These are phyloP conservation scores for Eupelmus urozonus DNA, from an alignment of 2,888 invertebrate species.

Conservation along the genomic window DNA sequence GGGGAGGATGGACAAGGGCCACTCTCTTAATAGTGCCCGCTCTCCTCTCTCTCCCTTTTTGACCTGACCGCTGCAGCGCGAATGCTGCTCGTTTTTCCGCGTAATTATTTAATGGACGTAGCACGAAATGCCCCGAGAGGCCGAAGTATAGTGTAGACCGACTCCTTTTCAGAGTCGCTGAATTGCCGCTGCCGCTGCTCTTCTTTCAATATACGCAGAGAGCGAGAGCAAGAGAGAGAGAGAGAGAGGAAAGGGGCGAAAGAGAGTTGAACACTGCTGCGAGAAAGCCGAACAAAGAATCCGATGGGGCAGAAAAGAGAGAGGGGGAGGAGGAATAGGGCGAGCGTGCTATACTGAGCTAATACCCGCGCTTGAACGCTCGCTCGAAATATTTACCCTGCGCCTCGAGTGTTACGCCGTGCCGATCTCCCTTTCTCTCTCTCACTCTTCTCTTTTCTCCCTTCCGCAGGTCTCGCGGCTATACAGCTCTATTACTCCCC, in stretches of 20 bases:
- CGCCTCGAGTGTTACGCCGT: slow-evolving; percentile 21
- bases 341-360: not conserved
- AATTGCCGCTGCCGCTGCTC: too few species aligned
- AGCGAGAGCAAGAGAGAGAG: slow-evolving; percentile 15
- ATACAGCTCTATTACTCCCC: not conserved
- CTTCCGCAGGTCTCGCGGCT: not conserved
- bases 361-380: slow-evolving; percentile 37
- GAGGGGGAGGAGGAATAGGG: not conserved
- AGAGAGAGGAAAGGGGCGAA: not conserved
- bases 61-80: not conserved
- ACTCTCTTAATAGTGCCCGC: slow-evolving; percentile 5
- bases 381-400: slow-evolving; percentile 45
- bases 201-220: slow-evolving; percentile 2
- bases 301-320: too few species aligned
- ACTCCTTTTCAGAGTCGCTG: slow-evolving; percentile 38
- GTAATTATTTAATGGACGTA: slow-evolving; percentile 55
- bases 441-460: not conserved
- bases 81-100: slow-evolving; percentile 28
- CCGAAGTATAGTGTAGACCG: not conserved
- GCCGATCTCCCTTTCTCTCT: slow-evolving; percentile 25
- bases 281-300: not conserved
- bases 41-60: slow-evolving; percentile 13
- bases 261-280: not conserved
- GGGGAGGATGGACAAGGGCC: slow-evolving; percentile 18
- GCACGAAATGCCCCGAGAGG: slow-evolving; percentile 31